Base-by-base conservation (phyloP, 2,797 vertebrate species). In the Myotis myotis region DNA sequence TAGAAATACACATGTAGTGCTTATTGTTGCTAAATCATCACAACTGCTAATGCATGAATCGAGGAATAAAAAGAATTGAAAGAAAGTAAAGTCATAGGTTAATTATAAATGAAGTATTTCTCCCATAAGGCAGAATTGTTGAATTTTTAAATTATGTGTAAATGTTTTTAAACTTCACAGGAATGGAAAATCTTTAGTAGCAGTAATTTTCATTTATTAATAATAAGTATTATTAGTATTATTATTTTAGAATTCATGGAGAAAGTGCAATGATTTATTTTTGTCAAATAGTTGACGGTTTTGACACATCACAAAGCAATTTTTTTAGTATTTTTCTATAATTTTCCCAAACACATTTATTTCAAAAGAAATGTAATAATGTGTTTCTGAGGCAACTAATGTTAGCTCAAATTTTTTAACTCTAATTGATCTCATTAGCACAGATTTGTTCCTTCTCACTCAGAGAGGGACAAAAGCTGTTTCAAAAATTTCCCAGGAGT, bases 331-430 rank as follows among this genome's bases (percentile, higher is more conserved):
- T 53, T 57, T 3, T 20, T 72, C 53, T 72, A 49, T 91, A 89
- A 86, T 93, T 89, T 96, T 87, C 60, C 25, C 38, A 86, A 90
- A 55, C 3, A 53, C 75, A 68, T 60, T 71, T 91, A 62, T 87
- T 91, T 91, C 11, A 25, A 95, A 95, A 81, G 15, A 92, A 93
- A 83, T 75, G 2, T 47, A 60, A 80, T 57, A 28, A 62, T n/a
- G 22, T 17, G 74, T 87, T 84, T 87, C n/a, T 89, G n/a, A 81
- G 60, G 22, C 12, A 83, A 84, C 96, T 95, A 95, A 86, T 36
- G 20, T 6, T 55, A 71, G 12, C 20, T 93, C 82, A 76, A 62
- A 44, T 17, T 57, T 92, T 66, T 91, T 4, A 72, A 70, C 44
- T 75, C 47, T 79, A 57, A 62, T 76, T 80, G 60, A 83, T 80